A percentile compares a stretch with the other conserved stretches of the same genome.
Conservation (phyloP, 2,113 vertebrate genomes). For the Pipra filicauda region DNA sequence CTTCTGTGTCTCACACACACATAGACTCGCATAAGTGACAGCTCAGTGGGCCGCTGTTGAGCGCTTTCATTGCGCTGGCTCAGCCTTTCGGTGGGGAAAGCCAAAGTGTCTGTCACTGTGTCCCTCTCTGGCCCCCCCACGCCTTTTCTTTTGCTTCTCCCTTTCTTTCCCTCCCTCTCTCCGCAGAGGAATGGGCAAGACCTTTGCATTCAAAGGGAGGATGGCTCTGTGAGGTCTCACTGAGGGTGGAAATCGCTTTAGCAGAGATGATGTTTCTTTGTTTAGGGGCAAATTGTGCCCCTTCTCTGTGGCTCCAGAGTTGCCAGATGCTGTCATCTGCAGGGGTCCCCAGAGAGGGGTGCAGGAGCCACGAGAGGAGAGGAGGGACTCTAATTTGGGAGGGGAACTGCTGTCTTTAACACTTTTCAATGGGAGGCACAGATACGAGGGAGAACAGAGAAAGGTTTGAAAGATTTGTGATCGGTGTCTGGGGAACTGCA, state of each 20-base stretch:
- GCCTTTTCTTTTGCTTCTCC: slow-evolving; percentile 54
- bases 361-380: neutral
- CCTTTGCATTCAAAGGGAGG: slow-evolving; percentile 69
- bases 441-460: neutral
- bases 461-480: neutral
- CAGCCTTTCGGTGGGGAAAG: slow-evolving; percentile 52
- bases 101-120: slow-evolving; percentile 64
- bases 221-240: slow-evolving; percentile 69
- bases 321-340: slow-evolving; percentile 56
- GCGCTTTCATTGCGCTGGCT: slow-evolving; percentile 60
- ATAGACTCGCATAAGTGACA: slow-evolving; percentile 58
- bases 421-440: neutral
- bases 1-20: slow-evolving; percentile 37
- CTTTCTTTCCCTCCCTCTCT: slow-evolving; percentile 59
- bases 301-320: neutral
- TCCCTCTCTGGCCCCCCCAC: neutral
- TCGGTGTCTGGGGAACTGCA: neutral
- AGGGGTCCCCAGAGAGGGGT: slow-evolving; percentile 37
- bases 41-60: slow-evolving; percentile 47
- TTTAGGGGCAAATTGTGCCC: slow-evolving; percentile 56
- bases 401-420: neutral
- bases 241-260: slow-evolving; percentile 62
- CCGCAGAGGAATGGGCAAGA: slow-evolving; percentile 59
- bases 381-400: neutral
- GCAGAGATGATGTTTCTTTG: slow-evolving; percentile 68